Percentiles rank a stretch among this genome's conserved stretches.
Evolutionary conservation across 2,113 vertebrate genomes (phyloP).

Genomic region (Atlantisia rogersi): DNA sequence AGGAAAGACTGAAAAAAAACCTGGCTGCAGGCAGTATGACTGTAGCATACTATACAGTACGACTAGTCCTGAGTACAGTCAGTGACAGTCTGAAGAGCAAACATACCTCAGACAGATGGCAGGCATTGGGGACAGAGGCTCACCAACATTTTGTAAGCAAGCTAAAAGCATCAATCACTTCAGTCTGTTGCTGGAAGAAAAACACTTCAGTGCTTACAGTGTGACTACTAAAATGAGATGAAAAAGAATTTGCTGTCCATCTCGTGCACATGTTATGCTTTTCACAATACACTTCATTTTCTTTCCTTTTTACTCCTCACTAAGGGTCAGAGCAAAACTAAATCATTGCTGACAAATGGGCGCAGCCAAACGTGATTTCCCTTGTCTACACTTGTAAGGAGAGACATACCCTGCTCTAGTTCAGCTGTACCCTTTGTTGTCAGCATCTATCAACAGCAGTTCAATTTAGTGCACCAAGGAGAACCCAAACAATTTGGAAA

Average conservation of each 20-base stretch:
- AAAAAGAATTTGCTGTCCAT: not conserved
- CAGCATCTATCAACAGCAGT: not conserved
- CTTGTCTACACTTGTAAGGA: constrained; percentile 14
- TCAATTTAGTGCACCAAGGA: constrained; percentile 11
- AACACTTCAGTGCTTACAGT: not conserved
- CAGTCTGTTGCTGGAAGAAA: not conserved
- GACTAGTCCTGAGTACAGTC: not conserved
- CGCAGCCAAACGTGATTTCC: not conserved
- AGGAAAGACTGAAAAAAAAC: not conserved
- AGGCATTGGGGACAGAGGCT: not conserved
- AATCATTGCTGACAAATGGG: constrained; percentile 26
- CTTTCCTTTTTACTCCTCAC: not conserved
- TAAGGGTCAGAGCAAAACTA: not conserved
- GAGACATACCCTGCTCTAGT: not conserved
- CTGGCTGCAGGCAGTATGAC: not conserved
- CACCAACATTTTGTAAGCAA: not conserved
- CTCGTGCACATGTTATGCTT: not conserved
- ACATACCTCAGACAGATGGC: not conserved
- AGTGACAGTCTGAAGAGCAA: not conserved
- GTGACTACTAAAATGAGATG: not conserved
- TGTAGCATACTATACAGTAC: not conserved
- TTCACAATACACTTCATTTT: not conserved
- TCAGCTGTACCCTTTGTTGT: constrained; percentile 40
- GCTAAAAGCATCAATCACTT: not conserved
- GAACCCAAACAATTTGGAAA: constrained; percentile 17